phyloP scores from a whole-genome alignment of 1,140 invertebrate species.

The Hydropsyche tenuis region DNA sequence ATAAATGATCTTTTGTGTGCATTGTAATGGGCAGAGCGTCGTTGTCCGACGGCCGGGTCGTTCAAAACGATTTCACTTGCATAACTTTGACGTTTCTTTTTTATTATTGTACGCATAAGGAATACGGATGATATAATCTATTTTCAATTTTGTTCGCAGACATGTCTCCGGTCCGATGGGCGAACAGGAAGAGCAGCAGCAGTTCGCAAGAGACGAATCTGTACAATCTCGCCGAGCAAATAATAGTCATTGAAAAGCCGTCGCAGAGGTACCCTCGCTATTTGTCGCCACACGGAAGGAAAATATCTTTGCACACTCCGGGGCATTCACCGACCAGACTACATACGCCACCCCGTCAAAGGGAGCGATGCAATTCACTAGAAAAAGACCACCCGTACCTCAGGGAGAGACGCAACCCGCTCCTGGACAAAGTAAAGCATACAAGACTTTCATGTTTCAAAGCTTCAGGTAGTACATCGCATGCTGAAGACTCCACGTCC shows the following conservation, averaged over 20 bases:
- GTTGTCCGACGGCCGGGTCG: no score
- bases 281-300: conserved; percentile 55
- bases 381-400: conserved; percentile 59
- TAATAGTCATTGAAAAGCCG: conserved; percentile 65
- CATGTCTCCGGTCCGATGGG: conserved; percentile 70
- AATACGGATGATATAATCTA: neutral
- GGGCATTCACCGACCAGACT: conserved; percentile 56
- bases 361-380: conserved; percentile 61
- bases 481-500: conserved; percentile 60
- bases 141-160: conserved; percentile 62
- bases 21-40: no score
- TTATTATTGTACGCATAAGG: neutral
- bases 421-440: conserved; percentile 74
- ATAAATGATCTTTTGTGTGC: conserved; percentile 11
- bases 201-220: conserved; percentile 72
- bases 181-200: conserved; percentile 69
- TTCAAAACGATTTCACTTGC: no score
- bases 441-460: conserved; percentile 73
- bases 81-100: no score
- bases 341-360: conserved; percentile 53
- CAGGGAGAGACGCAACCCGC: conserved; percentile 71
- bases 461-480: conserved; percentile 59
- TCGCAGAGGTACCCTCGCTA: conserved; percentile 57
- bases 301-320: conserved; percentile 59
- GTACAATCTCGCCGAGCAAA: conserved; percentile 69